phyloP scores from a whole-genome alignment of 2,113 vertebrate species.

The Pseudopipra pipra region DNA sequence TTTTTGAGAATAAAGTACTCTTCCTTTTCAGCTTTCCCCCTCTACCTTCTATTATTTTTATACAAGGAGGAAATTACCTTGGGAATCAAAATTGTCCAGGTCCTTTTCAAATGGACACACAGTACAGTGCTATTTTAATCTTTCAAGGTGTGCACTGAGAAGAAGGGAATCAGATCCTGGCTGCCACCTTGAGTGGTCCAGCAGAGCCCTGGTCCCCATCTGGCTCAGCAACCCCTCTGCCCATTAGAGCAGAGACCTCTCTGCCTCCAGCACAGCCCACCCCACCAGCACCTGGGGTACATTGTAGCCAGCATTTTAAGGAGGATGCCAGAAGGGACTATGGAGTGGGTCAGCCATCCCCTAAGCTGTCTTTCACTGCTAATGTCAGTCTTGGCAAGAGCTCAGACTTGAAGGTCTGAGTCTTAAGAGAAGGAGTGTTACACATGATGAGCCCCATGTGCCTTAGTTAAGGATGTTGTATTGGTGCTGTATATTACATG shows the following conservation, averaged over 20 bases:
- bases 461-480: neutral
- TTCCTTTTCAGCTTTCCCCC: neutral
- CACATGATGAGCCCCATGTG: fast-evolving
- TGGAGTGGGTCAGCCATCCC: neutral
- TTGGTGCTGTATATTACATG: neutral
- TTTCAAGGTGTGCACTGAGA: neutral
- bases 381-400: neutral
- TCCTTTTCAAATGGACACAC: neutral
- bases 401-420: neutral
- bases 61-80: neutral
- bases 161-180: neutral
- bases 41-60: neutral
- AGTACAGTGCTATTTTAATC: neutral
- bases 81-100: neutral
- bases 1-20: neutral
- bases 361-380: neutral
- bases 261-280: neutral
- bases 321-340: neutral
- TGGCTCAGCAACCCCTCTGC: neutral
- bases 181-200: neutral
- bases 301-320: neutral
- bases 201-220: neutral
- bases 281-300: fast-evolving
- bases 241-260: neutral
- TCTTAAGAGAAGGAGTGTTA: neutral